Conservation (phyloP, 2,888 invertebrate genomes). For the Lampropteryx suffumata region DNA sequence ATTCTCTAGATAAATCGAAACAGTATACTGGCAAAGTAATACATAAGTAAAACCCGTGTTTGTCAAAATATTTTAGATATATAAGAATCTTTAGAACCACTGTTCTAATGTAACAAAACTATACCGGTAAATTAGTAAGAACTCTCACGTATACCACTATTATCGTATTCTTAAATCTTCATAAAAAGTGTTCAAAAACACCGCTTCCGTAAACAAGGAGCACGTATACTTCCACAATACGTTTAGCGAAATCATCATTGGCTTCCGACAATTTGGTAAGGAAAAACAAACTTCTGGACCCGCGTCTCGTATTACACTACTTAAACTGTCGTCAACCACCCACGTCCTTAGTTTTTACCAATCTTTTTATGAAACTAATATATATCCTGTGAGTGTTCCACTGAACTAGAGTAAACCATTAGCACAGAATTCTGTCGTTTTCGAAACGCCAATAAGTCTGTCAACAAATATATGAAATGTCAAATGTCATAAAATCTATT, state of each 20-base stretch:
- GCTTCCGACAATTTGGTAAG: constrained; percentile 68
- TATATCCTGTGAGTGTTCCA: constrained; percentile 60
- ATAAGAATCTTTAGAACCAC: too few relatives aligned
- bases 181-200: constrained; percentile 29
- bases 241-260: constrained; percentile 63
- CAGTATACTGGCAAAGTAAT: too few relatives aligned
- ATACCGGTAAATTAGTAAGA: neutral
- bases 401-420: too few relatives aligned
- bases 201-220: constrained; percentile 49
- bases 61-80: too few relatives aligned
- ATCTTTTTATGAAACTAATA: constrained; percentile 73
- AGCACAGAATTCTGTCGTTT: neutral
- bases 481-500: too few relatives aligned
- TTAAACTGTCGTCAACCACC: constrained; percentile 82
- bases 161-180: neutral
- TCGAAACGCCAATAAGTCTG: neutral
- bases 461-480: too few relatives aligned
- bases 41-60: too few relatives aligned
- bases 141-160: too few relatives aligned
- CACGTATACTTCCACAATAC: constrained; percentile 39
- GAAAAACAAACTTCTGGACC: constrained; percentile 74
- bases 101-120: too few relatives aligned
- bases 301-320: constrained; percentile 72
- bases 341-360: constrained; percentile 69
- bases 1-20: too few relatives aligned